These are phyloP conservation scores for Scophthalmus maximus DNA, from an alignment of 2,113 vertebrate genomes.

Conservation along the genomic window DNA sequence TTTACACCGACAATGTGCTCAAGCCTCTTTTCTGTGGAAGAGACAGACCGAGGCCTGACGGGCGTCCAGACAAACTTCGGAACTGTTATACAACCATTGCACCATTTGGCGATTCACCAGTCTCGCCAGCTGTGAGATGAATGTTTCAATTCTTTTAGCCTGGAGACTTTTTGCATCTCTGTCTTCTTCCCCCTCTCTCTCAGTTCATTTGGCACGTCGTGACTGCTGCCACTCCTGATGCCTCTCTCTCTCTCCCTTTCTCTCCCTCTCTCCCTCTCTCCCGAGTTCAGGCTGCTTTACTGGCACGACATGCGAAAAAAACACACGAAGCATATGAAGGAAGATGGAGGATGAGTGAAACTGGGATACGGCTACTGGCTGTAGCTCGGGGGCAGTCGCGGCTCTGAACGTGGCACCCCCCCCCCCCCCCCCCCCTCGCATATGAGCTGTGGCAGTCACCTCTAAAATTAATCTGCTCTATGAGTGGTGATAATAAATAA, in stretches of 20 bases:
- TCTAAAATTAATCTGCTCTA: no score
- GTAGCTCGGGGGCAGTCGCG: no score
- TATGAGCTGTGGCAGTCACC: no score
- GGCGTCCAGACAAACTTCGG: not conserved
- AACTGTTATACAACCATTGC: not conserved
- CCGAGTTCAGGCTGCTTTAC: constrained; percentile 13
- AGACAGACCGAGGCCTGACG: no score
- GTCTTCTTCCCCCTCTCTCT: constrained; percentile 27
- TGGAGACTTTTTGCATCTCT: constrained; percentile 11
- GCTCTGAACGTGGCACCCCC: no score
- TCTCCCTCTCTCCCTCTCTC: constrained; percentile 1
- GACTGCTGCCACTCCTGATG: constrained; percentile 36
- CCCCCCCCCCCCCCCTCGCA: no score
- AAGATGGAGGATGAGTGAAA: not conserved
- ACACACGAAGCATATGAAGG: not conserved
- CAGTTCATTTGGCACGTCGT: constrained; percentile 37
- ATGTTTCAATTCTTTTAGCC: not conserved
- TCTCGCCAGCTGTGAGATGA: not conserved
- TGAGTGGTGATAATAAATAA: no score
- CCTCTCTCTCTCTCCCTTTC: constrained; percentile 7
- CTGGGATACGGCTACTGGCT: no score
- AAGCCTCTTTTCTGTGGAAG: no score
- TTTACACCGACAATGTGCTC: no score
- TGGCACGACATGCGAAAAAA: constrained; percentile 11
- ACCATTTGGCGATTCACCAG: not conserved